Conservation (phyloP, 2,113 vertebrate species). For the Nothocercus julius region DNA sequence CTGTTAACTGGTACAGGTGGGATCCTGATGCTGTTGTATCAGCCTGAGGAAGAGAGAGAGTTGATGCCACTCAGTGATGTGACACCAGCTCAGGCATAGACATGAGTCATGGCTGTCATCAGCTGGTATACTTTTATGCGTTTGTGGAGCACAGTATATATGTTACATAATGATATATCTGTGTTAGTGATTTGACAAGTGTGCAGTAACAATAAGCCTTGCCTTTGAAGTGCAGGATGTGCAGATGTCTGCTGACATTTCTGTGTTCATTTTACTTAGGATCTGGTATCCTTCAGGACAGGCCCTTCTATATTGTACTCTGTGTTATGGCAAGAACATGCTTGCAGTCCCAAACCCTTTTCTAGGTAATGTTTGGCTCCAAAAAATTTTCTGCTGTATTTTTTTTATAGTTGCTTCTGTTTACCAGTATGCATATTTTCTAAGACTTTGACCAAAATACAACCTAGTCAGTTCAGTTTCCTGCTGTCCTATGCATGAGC, state of each 20-base stretch:
- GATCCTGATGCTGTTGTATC: background rate
- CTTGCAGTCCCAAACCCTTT: background rate
- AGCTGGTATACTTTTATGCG: background rate
- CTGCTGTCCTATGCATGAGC: background rate
- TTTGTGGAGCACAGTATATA: background rate
- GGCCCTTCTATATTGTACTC: background rate
- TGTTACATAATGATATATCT: background rate
- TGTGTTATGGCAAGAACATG: accelerated
- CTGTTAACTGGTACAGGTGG: background rate
- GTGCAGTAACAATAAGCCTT: background rate
- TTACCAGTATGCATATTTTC: background rate
- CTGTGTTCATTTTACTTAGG: background rate
- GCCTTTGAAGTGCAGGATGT: background rate
- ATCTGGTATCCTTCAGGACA: background rate
- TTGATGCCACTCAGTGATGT: accelerated
- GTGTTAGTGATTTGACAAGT: background rate
- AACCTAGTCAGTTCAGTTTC: background rate
- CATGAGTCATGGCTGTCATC: background rate
- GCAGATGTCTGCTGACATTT: background rate
- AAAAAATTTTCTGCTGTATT: background rate
- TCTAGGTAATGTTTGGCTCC: background rate
- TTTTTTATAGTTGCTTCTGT: background rate
- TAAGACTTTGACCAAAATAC: background rate
- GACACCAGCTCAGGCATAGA: background rate
- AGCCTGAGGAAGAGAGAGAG: background rate